Conservation (phyloP, 1,140 invertebrate species). For the Listronotus bonariensis region DNA sequence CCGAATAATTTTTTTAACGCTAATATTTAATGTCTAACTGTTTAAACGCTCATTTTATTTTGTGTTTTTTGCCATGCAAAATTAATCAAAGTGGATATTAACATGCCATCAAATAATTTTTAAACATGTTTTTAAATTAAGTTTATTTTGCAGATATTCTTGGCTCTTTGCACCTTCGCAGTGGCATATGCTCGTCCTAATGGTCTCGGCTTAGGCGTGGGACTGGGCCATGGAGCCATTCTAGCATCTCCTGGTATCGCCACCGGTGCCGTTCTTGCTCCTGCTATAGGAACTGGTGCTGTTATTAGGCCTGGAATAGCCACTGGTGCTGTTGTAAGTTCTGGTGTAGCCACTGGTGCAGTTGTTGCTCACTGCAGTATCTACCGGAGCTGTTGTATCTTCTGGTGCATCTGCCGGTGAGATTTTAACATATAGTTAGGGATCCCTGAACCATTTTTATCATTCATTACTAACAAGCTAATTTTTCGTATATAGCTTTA, state of each 20-base stretch:
- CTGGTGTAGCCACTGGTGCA: constrained; percentile 19
- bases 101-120: not conserved
- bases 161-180: constrained; percentile 10
- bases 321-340: constrained; percentile 14
- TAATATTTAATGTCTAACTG: too few species aligned
- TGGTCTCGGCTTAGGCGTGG: constrained; percentile 14
- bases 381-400: constrained; percentile 7
- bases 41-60: too few species aligned
- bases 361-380: constrained; percentile 1
- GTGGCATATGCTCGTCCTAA: constrained; percentile 10
- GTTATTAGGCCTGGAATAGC: constrained; percentile 2
- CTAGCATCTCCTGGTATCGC: not conserved
- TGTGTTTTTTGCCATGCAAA: too few species aligned
- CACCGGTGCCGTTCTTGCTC: not conserved
- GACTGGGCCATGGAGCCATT: not conserved
- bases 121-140: too few species aligned
- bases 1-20: too few species aligned
- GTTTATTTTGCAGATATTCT: constrained; percentile 20
- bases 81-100: too few species aligned
- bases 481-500: too few species aligned
- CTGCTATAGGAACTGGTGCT: constrained; percentile 8
- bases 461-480: too few species aligned
- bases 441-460: too few species aligned
- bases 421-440: not conserved
- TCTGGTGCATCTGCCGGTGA: not conserved